Evolutionary conservation across 2,888 invertebrate genomes (phyloP).

Genomic region (Choristoneura rosaceana): DNA sequence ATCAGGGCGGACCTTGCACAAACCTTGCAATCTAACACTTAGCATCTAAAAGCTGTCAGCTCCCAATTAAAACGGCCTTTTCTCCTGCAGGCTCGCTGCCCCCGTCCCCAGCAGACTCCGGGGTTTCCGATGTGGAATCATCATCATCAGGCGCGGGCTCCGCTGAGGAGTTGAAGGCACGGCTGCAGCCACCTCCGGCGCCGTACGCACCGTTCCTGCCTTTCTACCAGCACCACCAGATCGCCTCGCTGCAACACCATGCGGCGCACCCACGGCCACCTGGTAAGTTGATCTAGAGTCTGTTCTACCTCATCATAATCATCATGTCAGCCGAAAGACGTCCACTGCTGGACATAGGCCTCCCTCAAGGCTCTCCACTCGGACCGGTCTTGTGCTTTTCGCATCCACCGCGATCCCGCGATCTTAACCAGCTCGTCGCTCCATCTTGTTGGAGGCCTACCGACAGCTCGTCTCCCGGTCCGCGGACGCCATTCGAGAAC

Average conservation of each 20-base stretch:
- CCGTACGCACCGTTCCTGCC: slow-evolving; percentile 86
- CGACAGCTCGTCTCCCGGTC: no score
- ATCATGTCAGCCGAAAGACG: no score
- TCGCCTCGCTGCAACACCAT: slow-evolving; percentile 82
- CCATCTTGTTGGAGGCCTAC: no score
- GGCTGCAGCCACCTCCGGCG: slow-evolving; percentile 90
- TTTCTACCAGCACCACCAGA: slow-evolving; percentile 88
- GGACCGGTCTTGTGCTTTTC: no score
- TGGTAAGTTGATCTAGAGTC: slow-evolving; percentile 58
- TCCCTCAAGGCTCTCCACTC: no score
- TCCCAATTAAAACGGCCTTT: background rate
- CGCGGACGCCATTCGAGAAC: no score
- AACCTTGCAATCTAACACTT: no score
- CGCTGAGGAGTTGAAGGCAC: slow-evolving; percentile 94
- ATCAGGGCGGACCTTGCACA: no score
- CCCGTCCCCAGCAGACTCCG: slow-evolving; percentile 98
- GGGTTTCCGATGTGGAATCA: slow-evolving; percentile 98
- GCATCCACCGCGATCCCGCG: no score
- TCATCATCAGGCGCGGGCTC: slow-evolving; percentile 93
- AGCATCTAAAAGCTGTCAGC: no score
- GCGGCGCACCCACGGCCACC: slow-evolving; percentile 80
- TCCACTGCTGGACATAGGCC: no score
- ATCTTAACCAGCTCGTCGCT: no score
- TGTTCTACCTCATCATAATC: background rate
- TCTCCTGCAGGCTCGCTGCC: slow-evolving; percentile 93